These are phyloP conservation scores for Hydropsyche betteni DNA, from an alignment of 2,888 invertebrate species.

Conservation along the genomic window DNA sequence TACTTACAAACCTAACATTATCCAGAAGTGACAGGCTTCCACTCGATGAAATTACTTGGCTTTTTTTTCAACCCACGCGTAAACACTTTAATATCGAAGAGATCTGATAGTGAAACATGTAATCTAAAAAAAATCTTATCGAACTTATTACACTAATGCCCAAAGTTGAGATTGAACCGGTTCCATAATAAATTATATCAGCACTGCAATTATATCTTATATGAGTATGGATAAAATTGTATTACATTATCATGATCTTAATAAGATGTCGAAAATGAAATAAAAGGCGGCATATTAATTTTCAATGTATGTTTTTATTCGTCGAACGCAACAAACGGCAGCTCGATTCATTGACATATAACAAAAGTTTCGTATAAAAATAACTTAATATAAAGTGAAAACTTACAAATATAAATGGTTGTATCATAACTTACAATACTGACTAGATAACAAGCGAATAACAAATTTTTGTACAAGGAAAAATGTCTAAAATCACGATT, in stretches of 20 bases:
- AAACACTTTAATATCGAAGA: slow-evolving; percentile 28
- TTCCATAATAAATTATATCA: slow-evolving; percentile 14
- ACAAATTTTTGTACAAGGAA: slow-evolving; percentile 51
- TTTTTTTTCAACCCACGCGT: slow-evolving; percentile 37
- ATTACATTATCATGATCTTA: neutral
- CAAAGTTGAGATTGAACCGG: slow-evolving; percentile 21
- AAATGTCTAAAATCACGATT: slow-evolving; percentile 34
- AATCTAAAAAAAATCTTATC: slow-evolving; percentile 21
- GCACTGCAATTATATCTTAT: slow-evolving; percentile 6
- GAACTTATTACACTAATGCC: neutral
- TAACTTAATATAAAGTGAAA: slow-evolving; percentile 36
- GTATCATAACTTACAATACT: slow-evolving; percentile 49
- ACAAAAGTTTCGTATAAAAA: slow-evolving; percentile 25
- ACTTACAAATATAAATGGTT: slow-evolving; percentile 40
- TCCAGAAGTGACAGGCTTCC: slow-evolving; percentile 43
- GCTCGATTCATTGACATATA: slow-evolving; percentile 18
- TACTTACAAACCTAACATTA: slow-evolving; percentile 25
- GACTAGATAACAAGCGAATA: slow-evolving; percentile 52
- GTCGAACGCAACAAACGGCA: slow-evolving; percentile 20
- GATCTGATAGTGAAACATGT: slow-evolving; percentile 25
- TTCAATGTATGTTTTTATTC: slow-evolving; percentile 10
- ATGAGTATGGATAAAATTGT: neutral
- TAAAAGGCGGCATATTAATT: neutral
- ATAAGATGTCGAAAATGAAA: neutral
- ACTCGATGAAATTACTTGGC: slow-evolving; percentile 37